Percentiles rank a stretch among this genome's conserved stretches.
Evolutionary conservation across 1,140 invertebrate species (phyloP).

Genomic region (Lucilia cuprina): DNA sequence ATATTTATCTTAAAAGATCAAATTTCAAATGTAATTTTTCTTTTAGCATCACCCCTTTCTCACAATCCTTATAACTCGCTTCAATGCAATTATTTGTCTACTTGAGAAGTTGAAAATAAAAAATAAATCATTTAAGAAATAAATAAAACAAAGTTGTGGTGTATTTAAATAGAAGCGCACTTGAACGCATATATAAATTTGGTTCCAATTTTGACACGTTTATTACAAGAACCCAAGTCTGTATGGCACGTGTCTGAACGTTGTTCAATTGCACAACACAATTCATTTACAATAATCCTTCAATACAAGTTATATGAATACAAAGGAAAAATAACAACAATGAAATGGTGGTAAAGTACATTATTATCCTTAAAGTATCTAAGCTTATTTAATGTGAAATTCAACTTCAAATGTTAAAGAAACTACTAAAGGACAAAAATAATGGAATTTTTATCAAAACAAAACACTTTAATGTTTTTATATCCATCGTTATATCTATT

Average conservation of each 20-base stretch:
- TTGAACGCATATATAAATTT: background rate
- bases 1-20: background rate
- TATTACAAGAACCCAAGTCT: background rate
- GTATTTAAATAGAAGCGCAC: background rate
- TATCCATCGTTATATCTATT: background rate
- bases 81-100: slow-evolving; percentile 14
- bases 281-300: background rate
- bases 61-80: background rate
- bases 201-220: slow-evolving; percentile 22
- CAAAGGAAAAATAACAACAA: background rate
- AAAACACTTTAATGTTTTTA: background rate
- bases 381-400: background rate
- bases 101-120: background rate
- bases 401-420: background rate
- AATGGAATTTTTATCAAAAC: background rate
- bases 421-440: background rate
- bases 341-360: background rate
- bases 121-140: background rate
- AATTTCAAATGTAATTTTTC: background rate
- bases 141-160: background rate
- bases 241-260: slow-evolving; percentile 5
- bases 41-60: background rate
- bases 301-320: background rate
- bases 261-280: slow-evolving; percentile 9
- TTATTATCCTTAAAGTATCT: background rate